Evolutionary conservation across 2,888 invertebrate genomes (phyloP), one percentile per base, ranked within the genome.

Genomic region (Xanthorhoe designata): DNA sequence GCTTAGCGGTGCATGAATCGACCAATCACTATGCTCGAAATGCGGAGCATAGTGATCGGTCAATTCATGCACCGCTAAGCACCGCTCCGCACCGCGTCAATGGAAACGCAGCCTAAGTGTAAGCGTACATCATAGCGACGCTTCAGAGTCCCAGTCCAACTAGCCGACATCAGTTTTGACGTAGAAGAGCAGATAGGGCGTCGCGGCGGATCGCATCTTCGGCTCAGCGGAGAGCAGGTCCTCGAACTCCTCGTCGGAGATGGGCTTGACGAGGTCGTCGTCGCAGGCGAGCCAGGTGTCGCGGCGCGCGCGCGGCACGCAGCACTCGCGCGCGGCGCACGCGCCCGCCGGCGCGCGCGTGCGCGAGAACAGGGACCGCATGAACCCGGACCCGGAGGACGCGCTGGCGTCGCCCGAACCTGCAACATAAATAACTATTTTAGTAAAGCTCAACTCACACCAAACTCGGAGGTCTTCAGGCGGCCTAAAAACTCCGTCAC

Each of bases 121-220:
- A n/a, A n/a, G n/a, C n/a, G n/a, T n/a, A n/a, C 10, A 42, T 42
- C 38, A 42, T 42, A 42, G 38, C 38, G 38, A 42, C 38, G 38
- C 38, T 13, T 42, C 38, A 42, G 13, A 13, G 5, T 13, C 5
- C 13, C 38, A 13, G 47, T 17, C 15, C 52, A 45, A 80, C 86
- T 91, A 91, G 79, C 90, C 91, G 58, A 86, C 88, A 76, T 95
- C 95, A 74, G 91, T 94, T 66, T 95, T 95, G 55, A 96, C 96
- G 85, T 98, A 98, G 90, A 98, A 98, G 54, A 98, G 92, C 63
- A 98, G 94, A 90, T 98, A 98, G 0, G 98, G 98, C 0, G 98
- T 98, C 24, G 97, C 96, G 0, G 97, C 96, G 50, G 96, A 96
- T 70, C 96, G 94, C 69, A 95, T 90, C 79, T 95, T 95, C 55